A percentile compares a stretch with the other conserved stretches of the same genome.
Evolutionary conservation across 2,797 vertebrate species (phyloP).

Genomic region (Danio choprae): DNA sequence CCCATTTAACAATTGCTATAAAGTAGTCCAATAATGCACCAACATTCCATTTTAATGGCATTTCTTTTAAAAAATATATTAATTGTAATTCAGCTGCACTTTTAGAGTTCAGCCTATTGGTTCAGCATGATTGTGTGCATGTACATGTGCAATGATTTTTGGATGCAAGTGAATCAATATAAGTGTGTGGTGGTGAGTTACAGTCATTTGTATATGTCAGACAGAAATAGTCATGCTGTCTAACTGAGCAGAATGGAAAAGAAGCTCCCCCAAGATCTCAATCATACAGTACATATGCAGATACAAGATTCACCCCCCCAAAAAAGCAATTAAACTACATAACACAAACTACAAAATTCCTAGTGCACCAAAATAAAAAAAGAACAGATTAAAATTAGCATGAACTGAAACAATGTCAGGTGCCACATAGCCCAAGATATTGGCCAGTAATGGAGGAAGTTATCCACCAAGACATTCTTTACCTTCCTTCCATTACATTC

Average conservation of each 20-base stretch:
- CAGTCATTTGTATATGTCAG: slow-evolving; percentile 44
- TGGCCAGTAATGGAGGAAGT: slow-evolving; percentile 24
- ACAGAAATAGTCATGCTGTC: slow-evolving; percentile 51
- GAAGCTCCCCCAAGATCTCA: slow-evolving; percentile 36
- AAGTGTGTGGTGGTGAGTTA: slow-evolving; percentile 57
- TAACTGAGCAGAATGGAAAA: slow-evolving; percentile 45
- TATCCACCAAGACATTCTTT: slow-evolving; percentile 26
- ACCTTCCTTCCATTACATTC: slow-evolving; percentile 36
- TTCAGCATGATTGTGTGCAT: slow-evolving; percentile 8
- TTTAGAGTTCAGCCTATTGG: not conserved
- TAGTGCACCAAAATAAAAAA: not conserved
- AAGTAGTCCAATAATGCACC: too few species aligned
- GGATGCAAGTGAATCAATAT: slow-evolving; percentile 48
- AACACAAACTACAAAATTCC: not conserved
- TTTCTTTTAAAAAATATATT: too few species aligned
- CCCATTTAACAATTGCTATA: too few species aligned
- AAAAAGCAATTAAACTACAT: not conserved
- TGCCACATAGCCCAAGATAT: not conserved
- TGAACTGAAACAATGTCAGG: not conserved
- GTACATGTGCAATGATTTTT: not conserved
- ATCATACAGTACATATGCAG: not conserved
- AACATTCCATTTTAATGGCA: too few species aligned
- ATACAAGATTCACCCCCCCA: not conserved
- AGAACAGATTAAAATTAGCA: not conserved
- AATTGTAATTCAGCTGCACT: too few species aligned